Evolutionary conservation across 2,113 vertebrate genomes (phyloP), one percentile per base, ranked within the genome.

Genomic region (Oceanodroma tethys): DNA sequence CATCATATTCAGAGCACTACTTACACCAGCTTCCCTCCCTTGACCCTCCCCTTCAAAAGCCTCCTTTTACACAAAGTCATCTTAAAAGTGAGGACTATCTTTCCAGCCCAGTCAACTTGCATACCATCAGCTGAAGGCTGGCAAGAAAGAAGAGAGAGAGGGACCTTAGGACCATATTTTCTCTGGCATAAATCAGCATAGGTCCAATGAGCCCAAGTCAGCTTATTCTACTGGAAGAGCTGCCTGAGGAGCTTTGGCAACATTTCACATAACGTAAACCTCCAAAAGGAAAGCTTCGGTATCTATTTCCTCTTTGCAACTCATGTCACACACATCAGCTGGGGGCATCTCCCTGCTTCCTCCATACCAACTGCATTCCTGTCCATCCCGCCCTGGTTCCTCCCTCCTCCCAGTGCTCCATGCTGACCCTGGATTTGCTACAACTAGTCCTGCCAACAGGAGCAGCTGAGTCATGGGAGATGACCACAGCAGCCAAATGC

Each of bases 381-480:
- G 11, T 10, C 27, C 58, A 68, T 53, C 52, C 65, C 5, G 5
- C 27, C 27, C 20, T 40, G 38, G 40, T 58, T 91, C 48, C 58
- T 84, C 34, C n/a, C 67, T 87, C 62, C 53, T 81, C 68, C 50
- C 59, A 40, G 0, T 29, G 55, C 58, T 92, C 34, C 34, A 23
- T 7, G 50, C 73, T 97, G 94, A 91, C 86, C 78, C 26, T 0
- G 2, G 34, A 65, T 97, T 73, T 96, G 73, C 89, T 91, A 87
- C 93, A 92, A 93, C 94, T 94, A 94, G 83, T 95, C 56, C 90
- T 96, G 91, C 94, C 95, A 97, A 86, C 58, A 91, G 78, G 58
- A 96, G 81, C 78, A 95, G 96, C 96, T 95, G 96, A 97, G 89
- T 97, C 97, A 96, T 73, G 60, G 73, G 60, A 89, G 68, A 48